A percentile compares a stretch with the other conserved stretches of the same genome.
Evolutionary conservation across 2,888 invertebrate species (phyloP).

Genomic region (Proisotoma minuta): DNA sequence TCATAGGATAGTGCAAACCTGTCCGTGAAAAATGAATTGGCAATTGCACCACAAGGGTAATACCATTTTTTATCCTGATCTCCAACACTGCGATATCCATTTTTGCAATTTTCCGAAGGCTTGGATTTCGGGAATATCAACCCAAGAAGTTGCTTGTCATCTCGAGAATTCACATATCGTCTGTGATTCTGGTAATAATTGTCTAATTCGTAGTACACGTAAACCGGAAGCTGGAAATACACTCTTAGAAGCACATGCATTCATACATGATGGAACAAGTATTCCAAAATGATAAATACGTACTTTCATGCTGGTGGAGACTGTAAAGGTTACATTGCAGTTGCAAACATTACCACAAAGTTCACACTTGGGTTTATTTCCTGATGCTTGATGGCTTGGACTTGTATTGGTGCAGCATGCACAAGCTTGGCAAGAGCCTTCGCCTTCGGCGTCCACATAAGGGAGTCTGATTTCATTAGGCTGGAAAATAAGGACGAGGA

Average conservation of each 20-base stretch:
- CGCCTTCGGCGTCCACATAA: constrained; percentile 3
- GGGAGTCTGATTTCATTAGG: neutral
- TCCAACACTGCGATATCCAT: too few relatives aligned
- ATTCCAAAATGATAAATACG: too few relatives aligned
- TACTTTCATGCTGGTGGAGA: too few relatives aligned
- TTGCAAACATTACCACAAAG: too few relatives aligned
- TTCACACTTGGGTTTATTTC: too few relatives aligned
- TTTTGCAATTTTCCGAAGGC: constrained; percentile 21
- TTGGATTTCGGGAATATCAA: constrained; percentile 51
- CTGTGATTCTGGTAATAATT: constrained; percentile 97
- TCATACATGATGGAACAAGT: too few relatives aligned
- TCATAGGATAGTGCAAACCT: constrained; percentile 11
- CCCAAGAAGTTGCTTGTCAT: constrained; percentile 85
- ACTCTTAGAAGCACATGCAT: too few relatives aligned
- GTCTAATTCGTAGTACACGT: constrained; percentile 92
- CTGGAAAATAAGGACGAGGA: neutral
- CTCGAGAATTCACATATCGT: constrained; percentile 89
- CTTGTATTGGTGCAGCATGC: neutral
- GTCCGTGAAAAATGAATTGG: constrained; percentile 63
- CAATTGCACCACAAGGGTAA: constrained; percentile 97
- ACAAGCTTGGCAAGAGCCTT: neutral
- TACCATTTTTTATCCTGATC: constrained; percentile 57
- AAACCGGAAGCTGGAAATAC: constrained; percentile 70
- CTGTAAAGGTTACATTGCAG: too few relatives aligned
- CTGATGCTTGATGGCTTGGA: neutral